Percentiles rank a stretch among this genome's conserved stretches.
phyloP scores from a whole-genome alignment of 2,888 invertebrate species.

The Pristionchus mayeri region DNA sequence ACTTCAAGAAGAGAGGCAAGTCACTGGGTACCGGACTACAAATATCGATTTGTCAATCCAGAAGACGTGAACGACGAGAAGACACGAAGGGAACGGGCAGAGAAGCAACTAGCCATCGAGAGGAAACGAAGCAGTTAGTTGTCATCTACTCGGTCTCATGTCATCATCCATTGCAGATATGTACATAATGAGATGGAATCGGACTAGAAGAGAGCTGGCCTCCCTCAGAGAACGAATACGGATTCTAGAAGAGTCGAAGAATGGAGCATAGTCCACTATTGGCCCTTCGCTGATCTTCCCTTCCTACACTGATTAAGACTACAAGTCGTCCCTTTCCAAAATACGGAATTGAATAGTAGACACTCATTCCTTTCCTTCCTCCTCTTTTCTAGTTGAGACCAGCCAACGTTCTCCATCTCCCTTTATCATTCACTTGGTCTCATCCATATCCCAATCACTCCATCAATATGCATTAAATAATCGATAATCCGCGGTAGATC shows the following conservation, averaged over 20 bases:
- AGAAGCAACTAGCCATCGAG: neutral
- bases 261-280: neutral
- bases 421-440: constrained; percentile 10
- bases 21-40: neutral
- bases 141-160: neutral
- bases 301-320: neutral
- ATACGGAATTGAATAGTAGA: no score
- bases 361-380: neutral
- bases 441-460: constrained; percentile 38
- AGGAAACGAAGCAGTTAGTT: constrained; percentile 37
- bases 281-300: neutral
- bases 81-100: neutral
- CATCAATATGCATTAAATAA: constrained; percentile 16
- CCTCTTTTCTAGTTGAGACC: neutral
- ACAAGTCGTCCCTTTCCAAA: no score
- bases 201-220: neutral
- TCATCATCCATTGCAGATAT: neutral
- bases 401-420: neutral
- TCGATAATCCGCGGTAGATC: constrained; percentile 40
- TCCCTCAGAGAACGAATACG: neutral
- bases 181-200: constrained; percentile 33
- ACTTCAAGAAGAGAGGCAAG: constrained; percentile 36
- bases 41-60: neutral
- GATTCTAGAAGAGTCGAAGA: neutral
- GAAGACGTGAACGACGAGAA: constrained; percentile 18